Percentiles rank a stretch among this genome's conserved stretches.
phyloP scores from a whole-genome alignment of 1,140 invertebrate genomes.

The Cydia splendana region DNA sequence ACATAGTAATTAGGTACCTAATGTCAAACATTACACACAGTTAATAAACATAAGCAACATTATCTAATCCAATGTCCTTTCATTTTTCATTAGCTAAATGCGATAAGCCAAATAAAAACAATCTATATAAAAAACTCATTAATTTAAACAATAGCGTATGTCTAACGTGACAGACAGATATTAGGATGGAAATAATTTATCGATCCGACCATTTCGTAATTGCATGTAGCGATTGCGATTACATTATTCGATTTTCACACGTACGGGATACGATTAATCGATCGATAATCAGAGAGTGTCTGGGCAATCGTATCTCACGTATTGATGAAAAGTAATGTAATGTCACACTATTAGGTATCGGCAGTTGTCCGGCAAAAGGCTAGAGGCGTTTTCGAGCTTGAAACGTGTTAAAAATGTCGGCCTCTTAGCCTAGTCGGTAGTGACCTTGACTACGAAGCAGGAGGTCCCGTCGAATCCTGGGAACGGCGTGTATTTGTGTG shows the following conservation, averaged over 20 bases:
- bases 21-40: not conserved
- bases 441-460: no score
- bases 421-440: no score
- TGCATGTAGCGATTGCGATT: conserved; percentile 13
- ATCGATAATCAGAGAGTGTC: not conserved
- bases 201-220: conserved; percentile 6
- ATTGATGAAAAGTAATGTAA: not conserved
- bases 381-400: no score
- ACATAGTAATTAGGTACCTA: not conserved
- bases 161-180: conserved; percentile 24
- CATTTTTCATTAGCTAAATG: conserved; percentile 17
- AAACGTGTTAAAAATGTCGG: no score
- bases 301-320: not conserved
- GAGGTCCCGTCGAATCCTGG: no score
- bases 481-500: no score
- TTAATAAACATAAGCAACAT: not conserved
- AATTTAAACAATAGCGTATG: conserved; percentile 19
- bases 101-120: conserved; percentile 2
- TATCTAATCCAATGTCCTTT: conserved; percentile 1
- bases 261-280: not conserved
- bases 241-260: conserved; percentile 16
- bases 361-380: no score
- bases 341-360: no score
- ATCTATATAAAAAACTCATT: conserved; percentile 28
- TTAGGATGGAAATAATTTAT: conserved; percentile 25